Evolutionary conservation across 2,797 vertebrate species (phyloP), one percentile per base, ranked within the genome.

Genomic region (Arrhamphus sclerolepis): DNA sequence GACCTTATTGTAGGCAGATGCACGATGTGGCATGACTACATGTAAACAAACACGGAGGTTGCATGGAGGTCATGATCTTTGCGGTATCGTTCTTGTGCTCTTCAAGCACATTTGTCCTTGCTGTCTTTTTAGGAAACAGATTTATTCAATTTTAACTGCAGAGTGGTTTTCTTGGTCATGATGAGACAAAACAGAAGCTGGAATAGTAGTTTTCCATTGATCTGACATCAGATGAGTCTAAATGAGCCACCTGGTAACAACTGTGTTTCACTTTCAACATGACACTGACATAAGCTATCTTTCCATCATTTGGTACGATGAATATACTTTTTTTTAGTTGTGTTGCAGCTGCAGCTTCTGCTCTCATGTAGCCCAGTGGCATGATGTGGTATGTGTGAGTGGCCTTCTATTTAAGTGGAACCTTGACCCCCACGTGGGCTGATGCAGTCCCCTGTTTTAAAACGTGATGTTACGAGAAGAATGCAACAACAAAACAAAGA

Each of bases 1-100:
- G 31, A 51, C 70, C 38, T 70, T 43, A 61, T 52, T 58, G 68
- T 39, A 54, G 43, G 51, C 56, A 70, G 63, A 78, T 66, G 66
- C 46, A 61, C 26, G 75, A 56, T 43, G 10, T 5, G 22, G 43
- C 57, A 16, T 14, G 44, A 39, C 29, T 41, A 47, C 28, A 38
- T 64, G 38, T 16, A 52, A 17, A 24, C 62, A 78, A 62, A 72
- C 24, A 46, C 17, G 19, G 52, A 61, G 49, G 29, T 17, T 28
- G 10, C 42, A 56, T 6, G 26, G 22, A 55, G 42, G 21, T 72
- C 52, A 50, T 1, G n/a, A 29, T 61, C 49, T 62, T 46, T 18
- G 22, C 28, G 28, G 22, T 20, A 34, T 38, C 34, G 4, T 16
- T 22, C n/a, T 19, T 44, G 2, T 17, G 34, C 7, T 28, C 46